Evolutionary conservation across 2,113 vertebrate species (phyloP).

Genomic region (Melanocharis versteri): DNA sequence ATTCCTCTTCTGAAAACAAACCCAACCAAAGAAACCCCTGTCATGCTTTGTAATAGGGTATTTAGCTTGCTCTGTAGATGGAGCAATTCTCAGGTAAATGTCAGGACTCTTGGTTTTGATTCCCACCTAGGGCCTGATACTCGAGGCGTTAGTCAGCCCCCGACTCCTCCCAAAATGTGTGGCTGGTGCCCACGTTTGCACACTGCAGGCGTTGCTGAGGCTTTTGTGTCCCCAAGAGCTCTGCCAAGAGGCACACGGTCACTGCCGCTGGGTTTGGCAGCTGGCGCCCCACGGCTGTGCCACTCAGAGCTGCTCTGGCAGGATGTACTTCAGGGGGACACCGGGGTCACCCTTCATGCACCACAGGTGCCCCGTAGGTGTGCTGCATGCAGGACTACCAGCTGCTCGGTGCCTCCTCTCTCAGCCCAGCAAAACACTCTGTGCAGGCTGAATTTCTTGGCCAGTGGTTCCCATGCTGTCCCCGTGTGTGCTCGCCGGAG

Average conservation of each 20-base stretch:
- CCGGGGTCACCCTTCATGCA: background rate
- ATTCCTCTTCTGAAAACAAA: background rate
- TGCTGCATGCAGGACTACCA: background rate
- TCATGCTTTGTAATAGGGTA: background rate
- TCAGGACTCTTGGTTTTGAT: background rate
- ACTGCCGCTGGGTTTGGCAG: fast-evolving
- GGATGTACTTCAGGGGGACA: fast-evolving
- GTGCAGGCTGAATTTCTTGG: background rate
- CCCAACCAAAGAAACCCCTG: background rate
- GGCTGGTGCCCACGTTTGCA: background rate
- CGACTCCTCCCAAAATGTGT: background rate
- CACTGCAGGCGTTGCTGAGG: fast-evolving
- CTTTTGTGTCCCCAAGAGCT: background rate
- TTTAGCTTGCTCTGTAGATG: background rate
- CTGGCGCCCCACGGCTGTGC: background rate
- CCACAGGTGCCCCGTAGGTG: background rate
- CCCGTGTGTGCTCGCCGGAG: fast-evolving
- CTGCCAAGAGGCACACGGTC: fast-evolving
- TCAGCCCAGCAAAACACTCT: background rate
- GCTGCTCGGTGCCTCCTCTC: background rate
- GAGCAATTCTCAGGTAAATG: background rate
- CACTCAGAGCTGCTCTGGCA: background rate
- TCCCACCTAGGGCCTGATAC: background rate
- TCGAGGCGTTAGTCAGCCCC: background rate
- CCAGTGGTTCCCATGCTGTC: background rate